phyloP scores from a whole-genome alignment of 23 tunicate species.

The Trididemnum nubilum region DNA sequence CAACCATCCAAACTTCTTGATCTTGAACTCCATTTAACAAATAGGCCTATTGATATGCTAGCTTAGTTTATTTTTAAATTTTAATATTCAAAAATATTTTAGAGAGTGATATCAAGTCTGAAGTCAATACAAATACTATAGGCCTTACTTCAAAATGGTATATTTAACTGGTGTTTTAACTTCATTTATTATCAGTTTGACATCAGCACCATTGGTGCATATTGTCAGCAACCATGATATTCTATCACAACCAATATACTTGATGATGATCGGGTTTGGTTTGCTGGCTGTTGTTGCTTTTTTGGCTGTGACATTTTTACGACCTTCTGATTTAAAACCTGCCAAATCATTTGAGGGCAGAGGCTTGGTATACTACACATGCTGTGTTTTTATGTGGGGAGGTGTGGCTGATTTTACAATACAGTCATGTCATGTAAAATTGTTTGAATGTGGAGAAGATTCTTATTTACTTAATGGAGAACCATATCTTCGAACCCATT shows the following conservation, averaged over 20 bases:
- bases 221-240: not conserved
- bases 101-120: no score
- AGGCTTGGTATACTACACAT: conserved; percentile 67
- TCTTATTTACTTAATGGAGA: conserved; percentile 62
- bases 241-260: conserved; percentile 30
- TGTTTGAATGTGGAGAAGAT: conserved; percentile 30
- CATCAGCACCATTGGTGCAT: conserved; percentile 24
- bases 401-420: conserved; percentile 44
- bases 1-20: no score
- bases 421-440: conserved; percentile 19
- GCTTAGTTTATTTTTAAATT: no score
- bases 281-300: not conserved
- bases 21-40: no score
- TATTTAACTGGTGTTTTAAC: no score
- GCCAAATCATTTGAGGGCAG: conserved; percentile 14
- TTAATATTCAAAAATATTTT: no score
- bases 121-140: no score
- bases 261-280: conserved; percentile 39
- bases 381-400: conserved; percentile 79
- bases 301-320: not conserved
- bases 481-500: conserved; percentile 44
- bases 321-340: conserved; percentile 6
- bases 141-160: no score
- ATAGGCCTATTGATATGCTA: no score
- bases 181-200: no score